Evolutionary conservation across 2,888 invertebrate genomes (phyloP).

Genomic region (Lottia scabra): DNA sequence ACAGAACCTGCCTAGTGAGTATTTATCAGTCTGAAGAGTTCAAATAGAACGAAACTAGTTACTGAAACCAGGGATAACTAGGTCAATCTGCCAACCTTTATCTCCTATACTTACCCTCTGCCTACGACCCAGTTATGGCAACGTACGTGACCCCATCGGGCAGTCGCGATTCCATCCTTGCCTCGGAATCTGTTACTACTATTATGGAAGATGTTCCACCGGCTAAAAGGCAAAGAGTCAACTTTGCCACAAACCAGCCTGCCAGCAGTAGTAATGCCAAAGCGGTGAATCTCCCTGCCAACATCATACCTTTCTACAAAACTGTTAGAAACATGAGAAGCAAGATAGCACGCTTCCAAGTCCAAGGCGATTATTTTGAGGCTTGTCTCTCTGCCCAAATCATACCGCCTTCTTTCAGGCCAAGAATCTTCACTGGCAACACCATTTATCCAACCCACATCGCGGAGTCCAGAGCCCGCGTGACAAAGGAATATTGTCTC

Average conservation of each 20-base stretch:
- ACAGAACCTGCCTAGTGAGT: too few species aligned
- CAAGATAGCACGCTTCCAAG: background rate
- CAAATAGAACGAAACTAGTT: background rate
- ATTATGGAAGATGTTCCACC: background rate
- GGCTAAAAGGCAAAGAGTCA: background rate
- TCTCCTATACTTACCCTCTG: background rate
- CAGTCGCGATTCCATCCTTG: background rate
- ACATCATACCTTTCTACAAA: background rate
- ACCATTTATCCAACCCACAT: background rate
- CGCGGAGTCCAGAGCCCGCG: background rate
- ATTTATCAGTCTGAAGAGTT: background rate
- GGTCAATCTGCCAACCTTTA: background rate
- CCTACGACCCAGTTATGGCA: background rate
- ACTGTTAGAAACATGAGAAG: background rate
- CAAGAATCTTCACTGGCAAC: background rate
- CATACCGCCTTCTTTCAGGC: background rate
- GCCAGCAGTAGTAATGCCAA: background rate
- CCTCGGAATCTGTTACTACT: background rate
- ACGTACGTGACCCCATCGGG: background rate
- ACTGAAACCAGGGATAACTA: slow-evolving; percentile 1
- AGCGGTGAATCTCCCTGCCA: background rate
- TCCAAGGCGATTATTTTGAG: background rate
- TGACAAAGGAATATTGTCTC: background rate
- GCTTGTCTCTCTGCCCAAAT: background rate
- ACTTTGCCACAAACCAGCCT: background rate